These are phyloP conservation scores for Saccostrea glomerata DNA, from an alignment of 1,140 invertebrate species.

Conservation along the genomic window DNA sequence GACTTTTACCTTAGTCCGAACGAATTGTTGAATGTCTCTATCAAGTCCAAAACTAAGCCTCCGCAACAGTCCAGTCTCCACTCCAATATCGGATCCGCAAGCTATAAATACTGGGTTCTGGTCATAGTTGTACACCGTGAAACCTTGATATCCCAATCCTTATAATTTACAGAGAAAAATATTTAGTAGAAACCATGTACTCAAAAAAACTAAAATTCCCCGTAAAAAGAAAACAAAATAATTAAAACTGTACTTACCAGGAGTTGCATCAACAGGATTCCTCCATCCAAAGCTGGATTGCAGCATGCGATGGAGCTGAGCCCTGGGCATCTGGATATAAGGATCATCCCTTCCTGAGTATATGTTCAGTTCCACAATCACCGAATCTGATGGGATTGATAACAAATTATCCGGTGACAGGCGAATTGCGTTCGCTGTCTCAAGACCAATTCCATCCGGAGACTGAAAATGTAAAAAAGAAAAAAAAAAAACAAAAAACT, in stretches of 20 bases:
- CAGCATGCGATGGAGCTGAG: slow-evolving; percentile 20
- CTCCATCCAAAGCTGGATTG: slow-evolving; percentile 17
- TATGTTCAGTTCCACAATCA: not conserved
- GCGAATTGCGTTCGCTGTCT: slow-evolving; percentile 18
- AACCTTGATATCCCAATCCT: slow-evolving; percentile 4
- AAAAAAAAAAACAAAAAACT: no score
- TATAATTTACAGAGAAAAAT: not conserved
- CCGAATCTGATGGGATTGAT: not conserved
- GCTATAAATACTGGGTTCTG: not conserved
- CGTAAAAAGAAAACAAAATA: not conserved
- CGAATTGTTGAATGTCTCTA: not conserved
- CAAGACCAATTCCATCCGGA: not conserved
- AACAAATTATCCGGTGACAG: not conserved
- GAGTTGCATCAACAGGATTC: not conserved
- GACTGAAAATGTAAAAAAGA: no score
- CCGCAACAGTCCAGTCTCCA: not conserved
- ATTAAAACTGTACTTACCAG: not conserved
- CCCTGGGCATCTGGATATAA: not conserved
- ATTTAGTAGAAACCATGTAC: not conserved
- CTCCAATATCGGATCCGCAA: not conserved
- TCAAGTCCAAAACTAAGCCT: not conserved
- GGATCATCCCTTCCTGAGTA: not conserved
- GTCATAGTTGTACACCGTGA: not conserved
- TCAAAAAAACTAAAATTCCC: not conserved
- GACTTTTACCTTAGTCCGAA: not conserved